These are phyloP conservation scores for Rhagonycha lutea DNA, from an alignment of 2,888 invertebrate species.

Conservation along the genomic window DNA sequence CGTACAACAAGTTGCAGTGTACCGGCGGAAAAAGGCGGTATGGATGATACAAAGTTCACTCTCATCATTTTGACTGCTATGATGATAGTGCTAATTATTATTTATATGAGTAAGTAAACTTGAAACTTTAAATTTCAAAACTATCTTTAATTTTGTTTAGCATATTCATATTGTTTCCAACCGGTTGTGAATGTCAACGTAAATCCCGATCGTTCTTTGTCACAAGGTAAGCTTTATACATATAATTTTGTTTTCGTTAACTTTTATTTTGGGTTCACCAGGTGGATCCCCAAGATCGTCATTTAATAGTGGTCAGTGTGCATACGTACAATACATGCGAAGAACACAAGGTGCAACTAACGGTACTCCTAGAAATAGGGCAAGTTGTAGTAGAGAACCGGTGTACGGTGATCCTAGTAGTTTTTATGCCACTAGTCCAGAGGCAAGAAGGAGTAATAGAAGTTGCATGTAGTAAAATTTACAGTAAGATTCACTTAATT, in stretches of 20 bases:
- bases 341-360: neutral
- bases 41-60: constrained; percentile 13
- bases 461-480: constrained; percentile 10
- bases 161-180: constrained; percentile 50
- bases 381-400: constrained; percentile 36
- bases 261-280: neutral
- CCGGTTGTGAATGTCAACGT: constrained; percentile 51
- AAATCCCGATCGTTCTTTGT: constrained; percentile 30
- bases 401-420: constrained; percentile 49
- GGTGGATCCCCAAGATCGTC: neutral
- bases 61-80: constrained; percentile 39
- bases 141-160: constrained; percentile 40
- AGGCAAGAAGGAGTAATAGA: constrained; percentile 41
- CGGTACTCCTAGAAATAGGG: neutral
- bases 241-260: neutral
- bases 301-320: neutral
- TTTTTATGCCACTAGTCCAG: constrained; percentile 46
- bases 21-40: neutral
- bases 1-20: neutral
- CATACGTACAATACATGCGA: constrained; percentile 5
- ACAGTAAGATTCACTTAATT: constrained; percentile 1
- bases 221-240: constrained; percentile 4
- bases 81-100: constrained; percentile 46
- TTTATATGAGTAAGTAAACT: constrained; percentile 17
- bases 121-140: neutral